phyloP scores from a whole-genome alignment of 2,113 vertebrate genomes.

The Eubucco bourcierii region DNA sequence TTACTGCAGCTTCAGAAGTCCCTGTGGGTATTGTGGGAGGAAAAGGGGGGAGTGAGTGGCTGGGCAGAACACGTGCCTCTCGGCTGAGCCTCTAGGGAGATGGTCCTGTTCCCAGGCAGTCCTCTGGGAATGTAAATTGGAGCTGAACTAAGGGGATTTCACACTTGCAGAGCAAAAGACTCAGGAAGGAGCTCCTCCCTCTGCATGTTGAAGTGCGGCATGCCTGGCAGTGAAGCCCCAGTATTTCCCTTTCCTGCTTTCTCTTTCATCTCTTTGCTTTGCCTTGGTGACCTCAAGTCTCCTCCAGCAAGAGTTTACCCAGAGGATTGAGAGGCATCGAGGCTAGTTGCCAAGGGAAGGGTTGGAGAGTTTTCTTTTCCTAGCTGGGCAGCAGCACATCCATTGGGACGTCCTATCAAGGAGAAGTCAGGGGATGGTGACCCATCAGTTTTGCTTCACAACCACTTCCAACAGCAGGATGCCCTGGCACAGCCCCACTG shows the following conservation, averaged over 20 bases:
- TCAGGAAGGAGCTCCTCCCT: neutral
- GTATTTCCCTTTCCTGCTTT: neutral
- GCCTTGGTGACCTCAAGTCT: neutral
- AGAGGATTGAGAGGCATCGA: neutral
- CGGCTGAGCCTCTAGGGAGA: neutral
- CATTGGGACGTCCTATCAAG: neutral
- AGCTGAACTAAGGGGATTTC: slow-evolving; percentile 47
- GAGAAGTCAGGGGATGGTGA: neutral
- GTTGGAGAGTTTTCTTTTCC: neutral
- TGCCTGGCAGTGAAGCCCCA: neutral
- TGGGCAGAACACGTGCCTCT: neutral
- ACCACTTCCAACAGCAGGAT: neutral
- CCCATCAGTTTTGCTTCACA: neutral
- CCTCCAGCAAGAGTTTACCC: neutral
- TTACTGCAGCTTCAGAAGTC: neutral
- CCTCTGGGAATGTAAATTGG: neutral
- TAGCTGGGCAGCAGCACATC: neutral
- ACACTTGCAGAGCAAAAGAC: neutral
- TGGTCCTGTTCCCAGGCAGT: neutral
- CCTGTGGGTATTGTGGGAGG: neutral
- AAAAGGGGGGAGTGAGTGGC: neutral
- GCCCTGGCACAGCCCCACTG: rapidly evolving
- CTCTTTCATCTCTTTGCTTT: neutral
- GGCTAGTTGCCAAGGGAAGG: neutral
- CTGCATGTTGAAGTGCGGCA: neutral